Base-by-base conservation (phyloP, 1,140 invertebrate species). In the Metopolophium dirhodum region DNA sequence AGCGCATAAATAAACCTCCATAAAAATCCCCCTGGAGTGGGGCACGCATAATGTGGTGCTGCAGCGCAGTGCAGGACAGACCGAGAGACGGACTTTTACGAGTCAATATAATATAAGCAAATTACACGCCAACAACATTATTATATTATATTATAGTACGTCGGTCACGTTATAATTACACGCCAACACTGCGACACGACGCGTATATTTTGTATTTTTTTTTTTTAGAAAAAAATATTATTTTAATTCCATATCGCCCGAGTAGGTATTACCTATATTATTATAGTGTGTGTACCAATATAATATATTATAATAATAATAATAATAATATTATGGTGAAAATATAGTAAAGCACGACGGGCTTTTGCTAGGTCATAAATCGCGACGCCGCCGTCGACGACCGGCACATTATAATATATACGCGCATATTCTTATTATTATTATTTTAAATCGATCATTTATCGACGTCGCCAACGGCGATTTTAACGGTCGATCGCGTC, bases 381-480 rank as follows among this genome's bases (percentile, higher is more conserved):
- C 61, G 26, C 30, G 4, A 68, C 30, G 30, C 57, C 57, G 57
- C 57, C 30, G 61, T n/a, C 61, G 61, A 68, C 61, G 11, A 68
- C 61, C 61, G 30, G 61, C 61, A 68, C 11, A 68, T 68, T 54
- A 54, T 54, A 51, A 51, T 51, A 51, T 30, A 57, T 30, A 57
- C 9, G 61, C 30, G 26, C 26, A 61, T 26, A 68, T 68, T 68
- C 11, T 68, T 68, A 54, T 54, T 22, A 77, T 54, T 22, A 77
- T 77, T 77, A 77, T 77, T 77, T 77, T n/a, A 77, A 77, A 77
- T 77, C 61, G 61, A 77, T 77, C 61, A 35, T 77, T 77, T 77
- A 77, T 77, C n/a, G 61, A n/a, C 11, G 30, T 77, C 61, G 61
- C 61, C 61, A 77, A 77, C 14, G n/a, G 61, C 61, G 14, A 18